Conservation (phyloP, 1,140 invertebrate species). For the Leptopilina boulardi region DNA sequence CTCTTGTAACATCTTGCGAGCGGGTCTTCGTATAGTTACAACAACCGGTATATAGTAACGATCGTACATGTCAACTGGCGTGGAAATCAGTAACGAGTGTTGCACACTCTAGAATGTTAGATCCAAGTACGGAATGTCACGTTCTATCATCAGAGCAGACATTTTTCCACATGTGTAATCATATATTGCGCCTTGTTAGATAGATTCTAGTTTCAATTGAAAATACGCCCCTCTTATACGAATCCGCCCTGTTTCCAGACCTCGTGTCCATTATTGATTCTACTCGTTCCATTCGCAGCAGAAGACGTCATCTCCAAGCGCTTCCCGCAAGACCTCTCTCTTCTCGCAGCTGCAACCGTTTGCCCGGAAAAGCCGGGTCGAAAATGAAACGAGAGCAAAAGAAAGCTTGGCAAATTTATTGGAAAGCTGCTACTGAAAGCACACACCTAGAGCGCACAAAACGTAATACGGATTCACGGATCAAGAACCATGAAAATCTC, state of each 20-base stretch:
- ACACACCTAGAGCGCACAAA: conserved; percentile 34
- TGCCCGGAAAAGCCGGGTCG: conserved; percentile 42
- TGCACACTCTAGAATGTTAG: neutral
- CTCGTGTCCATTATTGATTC: conserved; percentile 50
- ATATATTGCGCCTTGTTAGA: conserved; percentile 35
- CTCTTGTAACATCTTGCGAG: conserved; percentile 26
- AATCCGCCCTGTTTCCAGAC: conserved; percentile 38
- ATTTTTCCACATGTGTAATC: conserved; percentile 23
- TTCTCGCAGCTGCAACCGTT: conserved; percentile 43
- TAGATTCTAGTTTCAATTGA: conserved; percentile 45
- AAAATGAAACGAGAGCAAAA: conserved; percentile 44
- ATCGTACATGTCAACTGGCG: conserved; percentile 18
- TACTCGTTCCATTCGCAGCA: conserved; percentile 20
- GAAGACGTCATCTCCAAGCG: conserved; percentile 25
- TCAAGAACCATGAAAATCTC: conserved; percentile 40
- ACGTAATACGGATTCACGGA: conserved; percentile 45
- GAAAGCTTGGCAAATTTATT: conserved; percentile 45
- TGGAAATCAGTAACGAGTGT: conserved; percentile 29
- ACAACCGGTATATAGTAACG: conserved; percentile 13
- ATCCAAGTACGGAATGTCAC: neutral
- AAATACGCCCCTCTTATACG: conserved; percentile 39
- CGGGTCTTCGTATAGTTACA: neutral
- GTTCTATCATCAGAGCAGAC: conserved; percentile 13
- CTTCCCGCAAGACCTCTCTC: conserved; percentile 3
- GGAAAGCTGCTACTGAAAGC: conserved; percentile 24